These are phyloP conservation scores for Paratrypauchen microcephalus DNA, from an alignment of 2,797 vertebrate species.

Conservation along the genomic window DNA sequence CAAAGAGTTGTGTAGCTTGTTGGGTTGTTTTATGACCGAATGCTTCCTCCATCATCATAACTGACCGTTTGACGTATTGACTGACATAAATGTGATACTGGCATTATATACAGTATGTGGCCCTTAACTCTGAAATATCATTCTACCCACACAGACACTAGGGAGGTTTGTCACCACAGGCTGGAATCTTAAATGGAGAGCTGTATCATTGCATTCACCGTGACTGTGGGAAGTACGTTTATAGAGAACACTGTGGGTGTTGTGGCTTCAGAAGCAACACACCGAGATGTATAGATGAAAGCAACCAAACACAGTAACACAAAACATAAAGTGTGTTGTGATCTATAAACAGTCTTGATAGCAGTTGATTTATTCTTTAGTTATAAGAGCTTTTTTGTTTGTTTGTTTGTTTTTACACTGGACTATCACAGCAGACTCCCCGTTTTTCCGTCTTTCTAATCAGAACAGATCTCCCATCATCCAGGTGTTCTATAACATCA, in stretches of 20 bases:
- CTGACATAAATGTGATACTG: not conserved
- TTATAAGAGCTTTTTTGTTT: not conserved
- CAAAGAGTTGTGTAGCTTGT: not conserved
- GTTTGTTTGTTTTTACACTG: no score
- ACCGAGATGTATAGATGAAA: not conserved
- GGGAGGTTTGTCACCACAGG: slow-evolving; percentile 2
- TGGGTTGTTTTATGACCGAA: not conserved
- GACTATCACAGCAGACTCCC: no score
- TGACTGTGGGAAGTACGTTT: not conserved
- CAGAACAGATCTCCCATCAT: no score
- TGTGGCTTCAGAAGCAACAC: not conserved
- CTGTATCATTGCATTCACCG: not conserved
- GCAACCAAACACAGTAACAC: not conserved
- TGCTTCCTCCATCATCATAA: not conserved
- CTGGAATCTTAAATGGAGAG: not conserved
- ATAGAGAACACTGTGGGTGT: not conserved
- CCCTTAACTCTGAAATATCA: not conserved
- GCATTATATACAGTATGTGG: not conserved
- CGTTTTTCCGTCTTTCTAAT: no score
- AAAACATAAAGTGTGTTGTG: not conserved
- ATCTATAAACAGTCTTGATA: not conserved
- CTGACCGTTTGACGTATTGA: not conserved
- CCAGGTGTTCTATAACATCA: no score
- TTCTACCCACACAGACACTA: slow-evolving; percentile 2
- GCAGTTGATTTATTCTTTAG: not conserved